Evolutionary conservation across 2,888 invertebrate genomes (phyloP).

Genomic region (Caenorhabditis doughertyi): DNA sequence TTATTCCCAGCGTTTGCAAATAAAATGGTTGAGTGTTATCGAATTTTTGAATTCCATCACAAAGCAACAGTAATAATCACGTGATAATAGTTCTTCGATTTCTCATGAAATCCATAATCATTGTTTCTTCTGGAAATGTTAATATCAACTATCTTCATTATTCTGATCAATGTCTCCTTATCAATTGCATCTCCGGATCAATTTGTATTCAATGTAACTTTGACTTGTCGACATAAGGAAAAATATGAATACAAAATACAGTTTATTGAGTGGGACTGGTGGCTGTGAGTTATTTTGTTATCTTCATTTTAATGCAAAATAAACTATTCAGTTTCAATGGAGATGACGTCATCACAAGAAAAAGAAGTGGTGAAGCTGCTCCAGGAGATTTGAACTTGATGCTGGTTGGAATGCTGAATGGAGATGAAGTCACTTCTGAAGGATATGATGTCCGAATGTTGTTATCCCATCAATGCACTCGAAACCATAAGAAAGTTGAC

Average conservation of each 20-base stretch:
- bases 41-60: too few relatives aligned
- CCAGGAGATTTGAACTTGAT: slow-evolving; percentile 1
- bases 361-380: not conserved
- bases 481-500: not conserved
- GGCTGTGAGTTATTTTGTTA: slow-evolving; percentile 6
- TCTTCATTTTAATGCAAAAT: not conserved
- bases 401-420: not conserved
- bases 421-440: slow-evolving; percentile 33
- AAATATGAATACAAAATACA: slow-evolving; percentile 19
- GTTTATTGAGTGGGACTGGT: slow-evolving; percentile 28
- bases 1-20: too few relatives aligned
- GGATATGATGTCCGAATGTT: slow-evolving; percentile 27
- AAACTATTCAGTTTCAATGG: not conserved
- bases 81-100: too few relatives aligned
- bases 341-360: slow-evolving; percentile 9
- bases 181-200: not conserved
- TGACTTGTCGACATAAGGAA: not conserved
- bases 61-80: too few relatives aligned
- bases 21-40: too few relatives aligned
- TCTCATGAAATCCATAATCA: too few relatives aligned
- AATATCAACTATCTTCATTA: not conserved
- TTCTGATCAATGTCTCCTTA: not conserved
- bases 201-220: slow-evolving; percentile 8
- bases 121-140: not conserved
- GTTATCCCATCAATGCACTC: not conserved